These are phyloP conservation scores for Melanaphis sacchari DNA, from an alignment of 1,140 invertebrate genomes.

Conservation along the genomic window DNA sequence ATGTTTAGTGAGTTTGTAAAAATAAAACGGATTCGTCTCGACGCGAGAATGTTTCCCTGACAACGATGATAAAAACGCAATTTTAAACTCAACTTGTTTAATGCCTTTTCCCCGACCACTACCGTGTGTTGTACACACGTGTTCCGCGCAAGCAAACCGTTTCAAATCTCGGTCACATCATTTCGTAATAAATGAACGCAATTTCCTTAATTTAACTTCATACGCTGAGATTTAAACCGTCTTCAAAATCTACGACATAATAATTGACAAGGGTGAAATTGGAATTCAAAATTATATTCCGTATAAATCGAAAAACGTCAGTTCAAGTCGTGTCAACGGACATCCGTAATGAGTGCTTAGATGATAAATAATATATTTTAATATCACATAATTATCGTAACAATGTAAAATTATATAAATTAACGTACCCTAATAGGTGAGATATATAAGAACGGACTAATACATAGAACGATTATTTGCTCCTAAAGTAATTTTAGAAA, in stretches of 20 bases:
- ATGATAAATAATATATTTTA: neutral
- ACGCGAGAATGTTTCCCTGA: neutral
- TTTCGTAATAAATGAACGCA: slow-evolving; percentile 26
- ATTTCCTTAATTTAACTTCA: neutral
- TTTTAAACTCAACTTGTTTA: neutral
- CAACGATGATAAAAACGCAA: neutral
- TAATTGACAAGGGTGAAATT: slow-evolving; percentile 34
- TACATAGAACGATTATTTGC: no score
- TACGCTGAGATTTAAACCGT: neutral
- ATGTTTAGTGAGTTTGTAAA: neutral
- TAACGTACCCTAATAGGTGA: neutral
- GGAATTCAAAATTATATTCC: neutral
- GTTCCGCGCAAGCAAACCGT: neutral
- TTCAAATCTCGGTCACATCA: slow-evolving; percentile 21
- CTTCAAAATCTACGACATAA: slow-evolving; percentile 25
- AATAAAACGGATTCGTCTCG: neutral
- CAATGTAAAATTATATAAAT: neutral
- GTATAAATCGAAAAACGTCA: neutral
- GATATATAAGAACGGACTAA: neutral
- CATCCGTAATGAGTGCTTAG: neutral
- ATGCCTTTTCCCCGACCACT: neutral
- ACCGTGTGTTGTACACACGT: neutral
- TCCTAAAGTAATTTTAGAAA: no score
- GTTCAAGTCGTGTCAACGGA: neutral
- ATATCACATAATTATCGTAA: neutral